These are phyloP conservation scores for Campoletis sonorensis DNA, from an alignment of 1,140 invertebrate genomes.

Conservation along the genomic window DNA sequence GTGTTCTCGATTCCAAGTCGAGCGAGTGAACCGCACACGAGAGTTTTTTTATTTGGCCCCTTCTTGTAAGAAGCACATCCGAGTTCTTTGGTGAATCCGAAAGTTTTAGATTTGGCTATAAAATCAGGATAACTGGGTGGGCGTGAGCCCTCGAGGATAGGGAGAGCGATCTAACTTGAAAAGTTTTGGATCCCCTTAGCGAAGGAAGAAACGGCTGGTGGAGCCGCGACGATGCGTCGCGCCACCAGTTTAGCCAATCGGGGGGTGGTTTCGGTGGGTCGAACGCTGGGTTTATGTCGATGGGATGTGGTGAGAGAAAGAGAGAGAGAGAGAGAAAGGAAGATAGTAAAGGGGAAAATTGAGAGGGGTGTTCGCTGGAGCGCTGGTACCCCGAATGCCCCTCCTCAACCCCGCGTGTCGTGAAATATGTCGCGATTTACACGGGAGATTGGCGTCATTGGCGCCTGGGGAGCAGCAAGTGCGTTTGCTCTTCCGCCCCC, in stretches of 20 bases:
- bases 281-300: conserved; percentile 10
- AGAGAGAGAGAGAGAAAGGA: neutral
- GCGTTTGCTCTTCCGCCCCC: conserved; percentile 38
- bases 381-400: conserved; percentile 21
- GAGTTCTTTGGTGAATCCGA: conserved; percentile 32
- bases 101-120: conserved; percentile 41
- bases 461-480: conserved; percentile 68
- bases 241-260: conserved; percentile 34
- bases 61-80: neutral
- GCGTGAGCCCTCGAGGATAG: conserved; percentile 4
- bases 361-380: conserved; percentile 21
- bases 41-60: neutral
- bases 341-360: neutral
- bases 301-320: conserved; percentile 16
- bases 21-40: neutral
- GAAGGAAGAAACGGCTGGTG: conserved; percentile 27
- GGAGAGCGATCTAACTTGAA: conserved; percentile 55
- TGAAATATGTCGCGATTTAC: conserved; percentile 77
- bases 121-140: conserved; percentile 57
- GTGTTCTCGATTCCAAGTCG: neutral
- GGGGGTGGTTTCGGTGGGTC: conserved; percentile 35
- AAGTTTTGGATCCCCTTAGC: conserved; percentile 60
- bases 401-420: conserved; percentile 57
- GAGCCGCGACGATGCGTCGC: conserved; percentile 13
- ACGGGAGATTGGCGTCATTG: conserved; percentile 76